Percentiles rank a stretch among this genome's conserved stretches.
These are phyloP conservation scores for Melipona quadrifasciata DNA, from an alignment of 1,140 invertebrate species.

Conservation along the genomic window DNA sequence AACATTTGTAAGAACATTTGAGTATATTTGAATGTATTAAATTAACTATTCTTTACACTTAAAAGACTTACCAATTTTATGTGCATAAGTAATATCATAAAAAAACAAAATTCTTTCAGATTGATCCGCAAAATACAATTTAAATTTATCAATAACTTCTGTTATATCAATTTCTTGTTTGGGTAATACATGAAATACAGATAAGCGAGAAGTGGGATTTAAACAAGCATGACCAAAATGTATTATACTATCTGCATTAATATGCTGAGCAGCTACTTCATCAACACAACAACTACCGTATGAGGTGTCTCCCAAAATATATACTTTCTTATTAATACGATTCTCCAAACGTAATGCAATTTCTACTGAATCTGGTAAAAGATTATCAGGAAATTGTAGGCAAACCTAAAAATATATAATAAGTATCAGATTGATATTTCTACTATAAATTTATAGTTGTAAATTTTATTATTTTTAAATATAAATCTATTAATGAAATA, in stretches of 20 bases:
- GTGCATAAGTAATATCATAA: constrained; percentile 88
- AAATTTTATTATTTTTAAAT: neutral
- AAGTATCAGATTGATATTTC: neutral
- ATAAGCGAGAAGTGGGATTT: constrained; percentile 86
- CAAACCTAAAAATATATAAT: constrained; percentile 86
- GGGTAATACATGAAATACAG: constrained; percentile 88
- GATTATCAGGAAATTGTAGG: constrained; percentile 94
- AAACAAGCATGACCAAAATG: constrained; percentile 96
- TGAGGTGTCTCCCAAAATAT: constrained; percentile 95
- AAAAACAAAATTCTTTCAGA: constrained; percentile 85
- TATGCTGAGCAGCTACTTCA: constrained; percentile 94
- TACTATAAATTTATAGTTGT: constrained; percentile 27
- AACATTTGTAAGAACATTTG: constrained; percentile 14
- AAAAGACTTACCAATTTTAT: constrained; percentile 83
- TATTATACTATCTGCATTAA: constrained; percentile 91
- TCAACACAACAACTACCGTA: constrained; percentile 98
- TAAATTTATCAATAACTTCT: constrained; percentile 75
- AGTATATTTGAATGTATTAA: constrained; percentile 9
- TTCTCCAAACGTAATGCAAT: constrained; percentile 86
- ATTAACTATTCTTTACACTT: neutral
- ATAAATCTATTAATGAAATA: constrained; percentile 19
- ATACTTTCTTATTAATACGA: constrained; percentile 84
- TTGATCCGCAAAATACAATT: constrained; percentile 71
- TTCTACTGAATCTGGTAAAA: constrained; percentile 87
- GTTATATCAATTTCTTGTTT: constrained; percentile 83